phyloP scores from a whole-genome alignment of 1,140 invertebrate species.

The Tribolium madens region DNA sequence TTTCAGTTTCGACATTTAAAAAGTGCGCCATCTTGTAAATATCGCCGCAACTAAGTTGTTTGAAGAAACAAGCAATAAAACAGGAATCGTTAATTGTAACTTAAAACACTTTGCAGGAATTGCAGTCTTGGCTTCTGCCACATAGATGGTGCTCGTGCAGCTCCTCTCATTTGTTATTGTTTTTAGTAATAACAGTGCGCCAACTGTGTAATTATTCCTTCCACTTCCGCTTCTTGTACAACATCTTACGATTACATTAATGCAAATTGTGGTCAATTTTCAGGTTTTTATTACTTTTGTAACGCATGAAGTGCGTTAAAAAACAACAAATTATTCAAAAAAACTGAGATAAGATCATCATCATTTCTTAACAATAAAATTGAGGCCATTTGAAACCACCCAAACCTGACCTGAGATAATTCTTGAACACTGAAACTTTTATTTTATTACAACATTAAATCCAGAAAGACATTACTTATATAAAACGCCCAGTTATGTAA shows the following conservation, averaged over 20 bases:
- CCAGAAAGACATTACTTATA: not conserved
- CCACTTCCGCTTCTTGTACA: not conserved
- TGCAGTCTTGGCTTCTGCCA: not conserved
- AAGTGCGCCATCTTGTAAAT: not conserved
- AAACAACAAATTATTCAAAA: not conserved
- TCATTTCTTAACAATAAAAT: not conserved
- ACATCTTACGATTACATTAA: not conserved
- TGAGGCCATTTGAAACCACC: not conserved
- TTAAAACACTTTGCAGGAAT: not conserved
- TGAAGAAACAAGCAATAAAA: not conserved
- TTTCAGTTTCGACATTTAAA: not conserved
- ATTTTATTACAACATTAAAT: not conserved
- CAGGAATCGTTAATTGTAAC: not conserved
- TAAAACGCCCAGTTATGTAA: not conserved
- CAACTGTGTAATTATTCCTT: not conserved
- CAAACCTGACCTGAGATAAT: constrained; percentile 29
- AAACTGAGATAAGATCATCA: not conserved
- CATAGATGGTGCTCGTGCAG: not conserved
- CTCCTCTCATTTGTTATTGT: not conserved
- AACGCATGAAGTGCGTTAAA: not conserved
- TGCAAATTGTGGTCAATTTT: not conserved
- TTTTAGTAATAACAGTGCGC: not conserved
- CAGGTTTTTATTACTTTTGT: not conserved
- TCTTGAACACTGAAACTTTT: not conserved
- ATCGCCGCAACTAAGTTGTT: not conserved